A percentile compares a stretch with the other conserved stretches of the same genome.
Evolutionary conservation across 2,888 invertebrate species (phyloP).

Genomic region (Hymenopus coronatus): DNA sequence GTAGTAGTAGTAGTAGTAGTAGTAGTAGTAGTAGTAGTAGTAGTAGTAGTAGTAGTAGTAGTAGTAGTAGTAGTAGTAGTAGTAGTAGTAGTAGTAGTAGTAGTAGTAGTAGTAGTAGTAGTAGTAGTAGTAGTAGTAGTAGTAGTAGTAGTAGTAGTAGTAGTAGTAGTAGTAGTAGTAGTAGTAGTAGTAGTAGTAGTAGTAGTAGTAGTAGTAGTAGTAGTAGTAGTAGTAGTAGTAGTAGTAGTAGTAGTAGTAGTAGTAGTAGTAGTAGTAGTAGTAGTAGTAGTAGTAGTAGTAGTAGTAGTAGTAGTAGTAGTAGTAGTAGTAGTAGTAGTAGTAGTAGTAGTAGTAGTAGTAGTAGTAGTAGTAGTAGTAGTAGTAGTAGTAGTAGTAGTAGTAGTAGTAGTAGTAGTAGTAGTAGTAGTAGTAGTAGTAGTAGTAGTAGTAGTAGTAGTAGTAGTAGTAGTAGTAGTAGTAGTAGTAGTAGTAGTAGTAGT

Average conservation of each 20-base stretch:
- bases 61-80: slow-evolving; percentile 10
- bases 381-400: slow-evolving; percentile 2
- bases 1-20: slow-evolving; percentile 10
- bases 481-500: slow-evolving; percentile 6
- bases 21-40: slow-evolving; percentile 10
- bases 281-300: slow-evolving; percentile 4
- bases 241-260: slow-evolving; percentile 4
- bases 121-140: slow-evolving; percentile 10
- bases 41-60: slow-evolving; percentile 10
- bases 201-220: slow-evolving; percentile 4
- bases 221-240: slow-evolving; percentile 2
- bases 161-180: slow-evolving; percentile 10
- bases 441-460: not conserved
- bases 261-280: slow-evolving; percentile 4
- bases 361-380: slow-evolving; percentile 4
- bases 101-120: slow-evolving; percentile 10
- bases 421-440: slow-evolving; percentile 2
- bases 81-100: slow-evolving; percentile 10
- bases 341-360: slow-evolving; percentile 4
- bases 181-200: slow-evolving; percentile 6
- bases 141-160: slow-evolving; percentile 10
- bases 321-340: slow-evolving; percentile 2
- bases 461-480: slow-evolving; percentile 4
- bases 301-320: slow-evolving; percentile 4
- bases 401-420: slow-evolving; percentile 4